A percentile compares a stretch with the other conserved stretches of the same genome.
Conservation (phyloP, 2,113 vertebrate species). For the Chrysemys picta region DNA sequence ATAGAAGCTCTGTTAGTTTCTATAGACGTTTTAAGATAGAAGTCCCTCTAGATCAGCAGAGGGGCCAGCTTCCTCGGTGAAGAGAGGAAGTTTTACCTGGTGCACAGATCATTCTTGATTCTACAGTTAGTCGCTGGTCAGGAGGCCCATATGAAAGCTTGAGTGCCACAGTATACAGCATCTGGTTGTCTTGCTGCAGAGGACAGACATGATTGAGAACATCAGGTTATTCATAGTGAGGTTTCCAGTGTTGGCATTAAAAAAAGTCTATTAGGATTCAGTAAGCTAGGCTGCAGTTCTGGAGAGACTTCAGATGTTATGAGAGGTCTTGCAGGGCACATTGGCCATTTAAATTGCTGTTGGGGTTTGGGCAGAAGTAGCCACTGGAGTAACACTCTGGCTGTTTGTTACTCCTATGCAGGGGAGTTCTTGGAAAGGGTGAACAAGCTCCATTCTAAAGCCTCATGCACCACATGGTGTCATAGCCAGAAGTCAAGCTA, state of each 20-base stretch:
- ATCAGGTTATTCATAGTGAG: not conserved
- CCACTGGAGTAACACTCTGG: too few relatives aligned
- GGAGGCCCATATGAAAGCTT: slow-evolving; percentile 28
- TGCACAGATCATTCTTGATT: slow-evolving; percentile 72
- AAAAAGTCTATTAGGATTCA: not conserved
- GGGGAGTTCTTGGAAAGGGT: too few relatives aligned
- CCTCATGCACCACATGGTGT: not conserved
- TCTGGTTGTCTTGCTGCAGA: slow-evolving; percentile 56
- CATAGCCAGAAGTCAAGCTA: not conserved
- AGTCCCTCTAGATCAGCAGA: rapidly evolving
- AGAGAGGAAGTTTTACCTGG: slow-evolving; percentile 63
- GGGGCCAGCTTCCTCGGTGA: rapidly evolving
- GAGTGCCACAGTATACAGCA: slow-evolving; percentile 60
- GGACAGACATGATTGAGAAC: not conserved
- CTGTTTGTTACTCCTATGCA: too few relatives aligned
- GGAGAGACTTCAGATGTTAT: not conserved
- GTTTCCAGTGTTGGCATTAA: not conserved
- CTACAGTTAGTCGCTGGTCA: not conserved
- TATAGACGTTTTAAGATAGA: rapidly evolving
- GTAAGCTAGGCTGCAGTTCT: not conserved
- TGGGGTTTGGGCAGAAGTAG: too few relatives aligned
- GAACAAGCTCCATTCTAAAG: too few relatives aligned
- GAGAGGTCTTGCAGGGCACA: not conserved
- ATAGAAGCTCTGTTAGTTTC: not conserved
- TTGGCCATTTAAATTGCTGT: not conserved